Conservation (phyloP, 2,888 invertebrate species). For the Nycteola revayana region DNA sequence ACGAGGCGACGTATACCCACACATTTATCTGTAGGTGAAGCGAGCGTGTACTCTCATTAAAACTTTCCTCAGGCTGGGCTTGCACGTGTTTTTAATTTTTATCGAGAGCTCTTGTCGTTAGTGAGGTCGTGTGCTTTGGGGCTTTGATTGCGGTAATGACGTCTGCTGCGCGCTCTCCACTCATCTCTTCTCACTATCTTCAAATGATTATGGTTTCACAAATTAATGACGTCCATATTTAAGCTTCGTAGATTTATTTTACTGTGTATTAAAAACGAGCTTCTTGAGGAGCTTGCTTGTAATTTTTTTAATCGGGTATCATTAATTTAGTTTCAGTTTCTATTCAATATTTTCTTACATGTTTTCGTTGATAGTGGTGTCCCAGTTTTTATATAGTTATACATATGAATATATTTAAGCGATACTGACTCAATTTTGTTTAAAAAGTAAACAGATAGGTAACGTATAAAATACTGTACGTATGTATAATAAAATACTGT, state of each 20-base stretch:
- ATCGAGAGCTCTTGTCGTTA: conserved; percentile 81
- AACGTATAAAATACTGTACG: no score
- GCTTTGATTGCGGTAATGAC: conserved; percentile 82
- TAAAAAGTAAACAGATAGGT: no score
- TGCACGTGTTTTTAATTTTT: conserved; percentile 83
- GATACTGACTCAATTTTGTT: no score
- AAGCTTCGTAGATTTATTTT: conserved; percentile 42
- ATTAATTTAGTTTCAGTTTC: background rate
- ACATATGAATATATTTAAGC: no score
- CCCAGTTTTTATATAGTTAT: no score
- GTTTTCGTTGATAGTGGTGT: no score
- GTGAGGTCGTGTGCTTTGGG: conserved; percentile 53
- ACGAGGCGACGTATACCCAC: conserved; percentile 12
- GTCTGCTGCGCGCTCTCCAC: conserved; percentile 53
- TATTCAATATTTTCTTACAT: background rate
- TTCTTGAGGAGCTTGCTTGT: conserved; percentile 9
- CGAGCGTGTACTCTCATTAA: conserved; percentile 77
- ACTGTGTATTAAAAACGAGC: conserved; percentile 6
- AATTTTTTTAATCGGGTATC: conserved; percentile 6
- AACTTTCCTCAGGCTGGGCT: conserved; percentile 79
- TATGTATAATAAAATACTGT: no score
- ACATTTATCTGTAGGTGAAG: conserved; percentile 46
- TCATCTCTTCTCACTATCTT: conserved; percentile 67
- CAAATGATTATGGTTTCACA: conserved; percentile 68
- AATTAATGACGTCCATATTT: conserved; percentile 63